Evolutionary conservation across 2,888 invertebrate species (phyloP), one percentile per base, ranked within the genome.

Genomic region (Bembecia ichneumoniformis): DNA sequence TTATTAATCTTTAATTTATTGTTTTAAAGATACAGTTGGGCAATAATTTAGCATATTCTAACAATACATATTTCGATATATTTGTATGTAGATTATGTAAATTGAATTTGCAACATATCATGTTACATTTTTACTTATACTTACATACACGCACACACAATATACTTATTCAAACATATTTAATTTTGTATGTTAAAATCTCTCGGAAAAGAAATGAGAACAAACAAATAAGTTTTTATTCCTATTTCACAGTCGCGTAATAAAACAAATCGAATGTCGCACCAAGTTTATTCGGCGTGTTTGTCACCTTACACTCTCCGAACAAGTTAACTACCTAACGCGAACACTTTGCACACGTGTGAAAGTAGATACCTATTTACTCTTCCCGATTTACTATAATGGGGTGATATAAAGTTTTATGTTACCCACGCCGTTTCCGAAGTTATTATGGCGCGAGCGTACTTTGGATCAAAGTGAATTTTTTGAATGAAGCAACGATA

Each of bases 361-460:
- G 44, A 44, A 44, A 44, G 44, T 44, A 44, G 44, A 44, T 44
- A 44, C 28, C 28, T 28, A 28, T 28, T 28, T 28, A 28, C 44
- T 15, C 17, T 13, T 20, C 44, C 44, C 47, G 52, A 54, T 57
- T 55, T 51, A 43, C 50, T 50, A 44, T 49, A 50, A 53, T 51
- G 45, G 47, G 49, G 48, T 50, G 51, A 51, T 45, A 43, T 47
- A 53, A 57, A 55, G 50, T 57, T 57, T 53, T 57, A 52, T 54
- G 53, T 54, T 51, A 53, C 54, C 40, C 11, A 40, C 44, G 44
- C 44, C 17, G 50, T 52, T 50, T 52, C 47, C 47, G 47, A 44
- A 46, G 44, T 48, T 48, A 17, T 46, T 46, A 36, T 35, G 28
- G 51, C 15, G 51, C 43, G n/a, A 34, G 10, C 14, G 4, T 48